A percentile compares a stretch with the other conserved stretches of the same genome.
These are phyloP conservation scores for Nothobranchius kuhntae DNA, from an alignment of 2,113 vertebrate species.

Conservation along the genomic window DNA sequence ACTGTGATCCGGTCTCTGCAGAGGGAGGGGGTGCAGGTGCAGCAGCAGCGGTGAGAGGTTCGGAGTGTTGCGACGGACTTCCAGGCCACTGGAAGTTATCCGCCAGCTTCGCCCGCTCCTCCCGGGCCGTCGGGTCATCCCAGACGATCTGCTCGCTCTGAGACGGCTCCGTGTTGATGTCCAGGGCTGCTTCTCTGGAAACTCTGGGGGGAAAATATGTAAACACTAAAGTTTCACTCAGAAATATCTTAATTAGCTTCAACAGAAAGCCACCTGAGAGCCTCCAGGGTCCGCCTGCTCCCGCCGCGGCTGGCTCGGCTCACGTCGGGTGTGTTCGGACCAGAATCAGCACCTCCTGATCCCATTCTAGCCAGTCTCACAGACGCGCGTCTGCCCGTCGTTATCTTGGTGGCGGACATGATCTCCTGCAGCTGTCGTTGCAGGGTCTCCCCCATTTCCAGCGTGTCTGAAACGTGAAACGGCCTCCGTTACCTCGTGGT, in stretches of 20 bases:
- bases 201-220: conserved; percentile 73
- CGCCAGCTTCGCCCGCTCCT: conserved; percentile 93
- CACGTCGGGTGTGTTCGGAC: conserved; percentile 81
- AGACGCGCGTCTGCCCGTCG: conserved; percentile 80
- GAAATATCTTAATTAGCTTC: background rate
- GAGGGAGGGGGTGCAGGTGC: conserved; percentile 50
- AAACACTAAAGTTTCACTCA: too few relatives aligned
- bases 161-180: conserved; percentile 92
- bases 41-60: conserved; percentile 64
- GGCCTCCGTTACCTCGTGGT: background rate
- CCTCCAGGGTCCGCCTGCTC: conserved; percentile 88
- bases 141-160: conserved; percentile 98
- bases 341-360: conserved; percentile 79
- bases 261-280: conserved; percentile 81
- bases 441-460: conserved; percentile 94
- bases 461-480: conserved; percentile 81
- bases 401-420: conserved; percentile 92
- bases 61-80: conserved; percentile 88
- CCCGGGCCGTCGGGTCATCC: conserved; percentile 96
- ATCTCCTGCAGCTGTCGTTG: conserved; percentile 95
- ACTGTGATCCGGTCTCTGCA: conserved; percentile 36
- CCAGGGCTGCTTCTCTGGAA: conserved; percentile 80
- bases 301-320: conserved; percentile 79
- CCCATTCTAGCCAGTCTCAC: conserved; percentile 77
- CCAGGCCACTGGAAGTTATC: conserved; percentile 94